Conservation (phyloP, 2,797 vertebrate species). For the Phataginus tetradactyla region DNA sequence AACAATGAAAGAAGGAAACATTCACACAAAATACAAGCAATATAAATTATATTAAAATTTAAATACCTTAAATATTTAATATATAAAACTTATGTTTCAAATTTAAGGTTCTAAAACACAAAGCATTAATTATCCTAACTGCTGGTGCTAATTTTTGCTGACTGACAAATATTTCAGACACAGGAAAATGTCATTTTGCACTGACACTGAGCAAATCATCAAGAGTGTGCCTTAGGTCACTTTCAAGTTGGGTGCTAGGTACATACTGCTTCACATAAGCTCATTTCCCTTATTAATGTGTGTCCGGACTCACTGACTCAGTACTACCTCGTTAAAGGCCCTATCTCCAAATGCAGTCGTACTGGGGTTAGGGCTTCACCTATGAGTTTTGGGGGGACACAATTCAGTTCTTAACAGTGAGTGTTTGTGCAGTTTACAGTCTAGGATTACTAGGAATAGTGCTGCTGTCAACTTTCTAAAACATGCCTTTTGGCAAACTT, state of each 20-base stretch:
- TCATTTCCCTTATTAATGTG: background rate
- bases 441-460: background rate
- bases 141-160: background rate
- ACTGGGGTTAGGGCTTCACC: background rate
- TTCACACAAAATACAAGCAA: conserved; percentile 25
- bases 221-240: background rate
- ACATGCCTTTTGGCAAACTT: background rate
- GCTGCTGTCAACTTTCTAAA: background rate
- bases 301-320: background rate
- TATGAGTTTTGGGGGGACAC: background rate
- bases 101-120: background rate
- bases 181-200: background rate
- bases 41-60: conserved; percentile 15
- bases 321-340: background rate
- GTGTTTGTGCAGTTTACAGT: background rate
- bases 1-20: background rate
- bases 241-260: background rate
- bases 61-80: conserved; percentile 22
- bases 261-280: background rate
- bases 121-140: background rate
- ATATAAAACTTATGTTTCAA: conserved; percentile 31
- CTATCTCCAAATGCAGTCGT: background rate
- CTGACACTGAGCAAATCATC: background rate
- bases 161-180: background rate
- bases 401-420: background rate